Evolutionary conservation across 1,140 invertebrate genomes (phyloP), one percentile per base, ranked within the genome.

Genomic region (Eulimnadia texana): DNA sequence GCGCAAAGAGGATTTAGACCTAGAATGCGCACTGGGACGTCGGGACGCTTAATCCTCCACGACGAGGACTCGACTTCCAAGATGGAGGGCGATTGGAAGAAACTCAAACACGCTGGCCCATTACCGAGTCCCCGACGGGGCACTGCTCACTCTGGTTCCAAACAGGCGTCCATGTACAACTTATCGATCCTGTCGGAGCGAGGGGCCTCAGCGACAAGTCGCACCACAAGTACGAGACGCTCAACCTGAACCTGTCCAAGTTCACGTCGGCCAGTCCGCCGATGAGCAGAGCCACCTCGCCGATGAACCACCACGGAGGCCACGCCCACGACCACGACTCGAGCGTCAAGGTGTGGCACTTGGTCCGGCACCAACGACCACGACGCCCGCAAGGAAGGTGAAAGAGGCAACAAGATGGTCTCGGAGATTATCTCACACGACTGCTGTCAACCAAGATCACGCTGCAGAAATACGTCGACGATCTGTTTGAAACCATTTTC

Each of bases 401-500:
- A 98, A 71, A 82, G 95, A 63, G 90, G 93, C 19, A 97, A 95
- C 73, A 99, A 99, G 79, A 94, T 99, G 88, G 95, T 99, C 0
- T 96, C 94, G 0, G 97, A 99, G 78, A 98, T 99, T 99, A 99
- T 76, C 80, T 99, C 27, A 99, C 96, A 22, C 83, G 96, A 72
- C 80, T 99, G 67, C 77, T 99, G 33, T 93, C 96, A 20, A 99
- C 96, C 28, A 99, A 98, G 78, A 92, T 93, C 66, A 98, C 94
- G 2, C 76, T 98, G 61, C 94, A 99, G 74, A 96, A 97, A 73
- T 99, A 98, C 77, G 96, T 99, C 22, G 95, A 99, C 73, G 95
- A 99, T 76, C 78, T 99, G 19, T 98, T 99, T 74, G 94, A 98
- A 74, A 96, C 93, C 65, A 98, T 99, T 70, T 99, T 99, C 75